Percentiles rank a stretch among this genome's conserved stretches.
Conservation (phyloP, 1,140 invertebrate genomes). For the Brachionus rubens region DNA sequence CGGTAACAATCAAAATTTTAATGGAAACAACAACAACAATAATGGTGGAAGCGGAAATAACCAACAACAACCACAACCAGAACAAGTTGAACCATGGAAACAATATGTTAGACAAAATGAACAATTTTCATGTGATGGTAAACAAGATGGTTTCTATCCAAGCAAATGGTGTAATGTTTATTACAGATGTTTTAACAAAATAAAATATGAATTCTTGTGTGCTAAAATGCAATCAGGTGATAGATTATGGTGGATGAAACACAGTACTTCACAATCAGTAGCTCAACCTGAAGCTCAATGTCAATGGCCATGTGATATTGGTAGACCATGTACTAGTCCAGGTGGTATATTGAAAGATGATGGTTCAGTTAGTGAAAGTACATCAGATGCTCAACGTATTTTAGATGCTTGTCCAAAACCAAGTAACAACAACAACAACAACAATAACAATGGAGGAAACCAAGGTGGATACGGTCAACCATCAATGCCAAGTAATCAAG, state of each 20-base stretch:
- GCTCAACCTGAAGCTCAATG: slow-evolving; percentile 21
- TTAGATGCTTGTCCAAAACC: slow-evolving; percentile 35
- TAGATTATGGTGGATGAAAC: slow-evolving; percentile 42
- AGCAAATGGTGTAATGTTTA: slow-evolving; percentile 46
- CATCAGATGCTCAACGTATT: slow-evolving; percentile 7
- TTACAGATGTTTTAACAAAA: slow-evolving; percentile 36
- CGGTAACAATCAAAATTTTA: slow-evolving; percentile 2
- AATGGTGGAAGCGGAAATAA: too few species aligned
- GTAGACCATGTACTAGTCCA: slow-evolving; percentile 21
- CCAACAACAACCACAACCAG: slow-evolving; percentile 10
- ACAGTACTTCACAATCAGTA: slow-evolving; percentile 33
- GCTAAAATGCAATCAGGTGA: neutral
- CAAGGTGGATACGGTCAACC: neutral
- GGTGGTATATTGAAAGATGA: slow-evolving; percentile 34
- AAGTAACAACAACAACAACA: neutral
- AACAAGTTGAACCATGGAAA: slow-evolving; percentile 46
- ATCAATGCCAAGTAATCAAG: neutral
- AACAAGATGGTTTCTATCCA: slow-evolving; percentile 40
- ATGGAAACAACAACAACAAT: slow-evolving; percentile 9
- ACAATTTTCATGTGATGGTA: slow-evolving; percentile 35
- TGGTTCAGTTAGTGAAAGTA: neutral
- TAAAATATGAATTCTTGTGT: slow-evolving; percentile 39
- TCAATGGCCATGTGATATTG: slow-evolving; percentile 41
- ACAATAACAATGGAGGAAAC: neutral
- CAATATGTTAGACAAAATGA: slow-evolving; percentile 39